Evolutionary conservation across 1,140 invertebrate species (phyloP).

Genomic region (Bombus polaris): DNA sequence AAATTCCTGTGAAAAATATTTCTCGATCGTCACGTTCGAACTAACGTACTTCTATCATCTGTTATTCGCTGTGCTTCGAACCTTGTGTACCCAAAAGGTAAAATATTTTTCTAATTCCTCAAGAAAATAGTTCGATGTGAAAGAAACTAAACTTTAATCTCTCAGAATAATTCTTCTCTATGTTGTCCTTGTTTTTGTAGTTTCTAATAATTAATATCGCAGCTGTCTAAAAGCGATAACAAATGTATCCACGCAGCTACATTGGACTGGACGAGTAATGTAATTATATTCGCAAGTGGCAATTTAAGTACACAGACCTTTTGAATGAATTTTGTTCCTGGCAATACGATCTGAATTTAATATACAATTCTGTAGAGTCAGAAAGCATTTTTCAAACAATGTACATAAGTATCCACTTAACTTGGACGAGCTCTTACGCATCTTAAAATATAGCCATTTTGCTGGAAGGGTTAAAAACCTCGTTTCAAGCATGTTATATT

Average conservation of each 20-base stretch:
- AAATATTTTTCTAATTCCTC: neutral
- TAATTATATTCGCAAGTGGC: too few relatives aligned
- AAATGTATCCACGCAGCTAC: too few relatives aligned
- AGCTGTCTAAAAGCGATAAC: too few relatives aligned
- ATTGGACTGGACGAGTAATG: too few relatives aligned
- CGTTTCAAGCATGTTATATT: neutral
- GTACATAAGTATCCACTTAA: neutral
- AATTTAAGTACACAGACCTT: neutral
- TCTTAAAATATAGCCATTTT: neutral
- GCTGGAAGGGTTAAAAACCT: neutral
- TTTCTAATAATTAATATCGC: too few relatives aligned
- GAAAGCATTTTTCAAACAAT: neutral
- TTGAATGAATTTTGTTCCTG: neutral
- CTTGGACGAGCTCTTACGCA: too few relatives aligned
- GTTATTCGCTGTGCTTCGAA: neutral
- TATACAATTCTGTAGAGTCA: neutral
- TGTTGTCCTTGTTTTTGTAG: too few relatives aligned
- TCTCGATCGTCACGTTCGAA: too few relatives aligned
- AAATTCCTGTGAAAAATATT: neutral
- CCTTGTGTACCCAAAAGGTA: neutral
- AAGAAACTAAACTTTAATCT: too few relatives aligned
- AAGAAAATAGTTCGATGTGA: neutral
- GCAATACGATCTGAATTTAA: neutral
- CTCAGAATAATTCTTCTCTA: too few relatives aligned
- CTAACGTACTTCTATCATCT: too few relatives aligned